Percentiles rank a stretch among this genome's conserved stretches.
These are phyloP conservation scores for Hormaphis cornu DNA, from an alignment of 1,140 invertebrate genomes.

Conservation along the genomic window DNA sequence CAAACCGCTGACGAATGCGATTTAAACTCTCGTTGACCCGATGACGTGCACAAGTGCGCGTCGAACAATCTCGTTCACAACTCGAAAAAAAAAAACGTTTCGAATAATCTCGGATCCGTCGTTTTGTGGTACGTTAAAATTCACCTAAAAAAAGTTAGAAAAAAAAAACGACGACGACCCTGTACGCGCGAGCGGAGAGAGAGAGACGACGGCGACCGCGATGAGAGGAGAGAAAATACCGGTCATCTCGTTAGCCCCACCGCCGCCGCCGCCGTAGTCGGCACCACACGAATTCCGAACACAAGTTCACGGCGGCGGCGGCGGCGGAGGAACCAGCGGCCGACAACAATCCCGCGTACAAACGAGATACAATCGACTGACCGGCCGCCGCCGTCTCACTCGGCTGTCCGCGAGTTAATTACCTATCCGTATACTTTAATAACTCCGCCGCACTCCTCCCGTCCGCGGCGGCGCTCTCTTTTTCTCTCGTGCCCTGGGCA, in stretches of 20 bases:
- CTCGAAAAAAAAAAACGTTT: too few species aligned
- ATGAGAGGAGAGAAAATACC: constrained; percentile 18
- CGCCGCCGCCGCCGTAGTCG: background rate
- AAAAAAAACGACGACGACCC: background rate
- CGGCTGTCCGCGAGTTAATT: constrained; percentile 25
- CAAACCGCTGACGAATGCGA: too few species aligned
- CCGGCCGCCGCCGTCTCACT: background rate
- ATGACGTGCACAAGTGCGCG: too few species aligned
- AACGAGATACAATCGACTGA: constrained; percentile 20
- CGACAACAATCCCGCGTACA: constrained; percentile 17
- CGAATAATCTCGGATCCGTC: too few species aligned
- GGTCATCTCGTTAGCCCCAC: constrained; percentile 30
- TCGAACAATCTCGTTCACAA: too few species aligned
- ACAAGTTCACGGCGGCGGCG: constrained; percentile 3
- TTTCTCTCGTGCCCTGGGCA: background rate
- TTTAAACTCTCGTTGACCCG: too few species aligned
- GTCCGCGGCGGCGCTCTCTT: too few species aligned
- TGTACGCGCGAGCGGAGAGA: background rate
- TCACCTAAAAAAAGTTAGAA: too few species aligned
- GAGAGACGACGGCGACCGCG: background rate
- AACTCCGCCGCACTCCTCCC: background rate
- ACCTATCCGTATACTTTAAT: constrained; percentile 9
- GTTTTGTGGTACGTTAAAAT: too few species aligned
- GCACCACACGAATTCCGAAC: constrained; percentile 13
- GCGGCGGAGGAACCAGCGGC: background rate